A percentile compares a stretch with the other conserved stretches of the same genome.
These are phyloP conservation scores for Plectrocnemia conspersa DNA, from an alignment of 1,140 invertebrate genomes.

Conservation along the genomic window DNA sequence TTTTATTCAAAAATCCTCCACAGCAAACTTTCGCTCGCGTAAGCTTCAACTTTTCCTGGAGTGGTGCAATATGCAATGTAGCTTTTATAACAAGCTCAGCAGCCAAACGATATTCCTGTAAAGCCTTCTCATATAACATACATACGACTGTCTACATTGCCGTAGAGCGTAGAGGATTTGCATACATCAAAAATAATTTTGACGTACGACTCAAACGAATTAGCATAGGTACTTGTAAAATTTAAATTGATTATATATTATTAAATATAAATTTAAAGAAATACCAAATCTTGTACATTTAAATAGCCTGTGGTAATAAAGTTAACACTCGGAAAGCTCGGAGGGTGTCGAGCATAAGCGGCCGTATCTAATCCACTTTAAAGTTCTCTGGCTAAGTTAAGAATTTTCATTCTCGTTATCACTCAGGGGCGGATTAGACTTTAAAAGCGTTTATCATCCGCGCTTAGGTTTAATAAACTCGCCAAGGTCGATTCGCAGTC, in stretches of 20 bases:
- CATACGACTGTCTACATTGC: conserved; percentile 5
- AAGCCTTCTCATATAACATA: conserved; percentile 13
- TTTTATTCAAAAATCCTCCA: conserved; percentile 34
- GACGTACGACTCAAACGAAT: too few species aligned
- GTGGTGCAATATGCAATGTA: conserved; percentile 27
- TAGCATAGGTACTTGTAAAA: too few species aligned
- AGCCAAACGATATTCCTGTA: conserved; percentile 8
- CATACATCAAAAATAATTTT: background rate
- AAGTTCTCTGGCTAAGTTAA: conserved; percentile 5
- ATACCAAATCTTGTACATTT: too few species aligned
- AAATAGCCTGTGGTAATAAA: conserved; percentile 11
- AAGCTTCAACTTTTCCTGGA: conserved; percentile 16
- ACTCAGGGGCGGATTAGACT: conserved; percentile 12
- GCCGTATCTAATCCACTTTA: conserved; percentile 20
- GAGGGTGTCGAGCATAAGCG: conserved; percentile 1
- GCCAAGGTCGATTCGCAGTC: too few species aligned
- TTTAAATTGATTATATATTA: too few species aligned
- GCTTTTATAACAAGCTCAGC: conserved; percentile 18
- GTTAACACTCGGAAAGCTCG: conserved; percentile 7
- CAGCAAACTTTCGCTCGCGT: conserved; percentile 26
- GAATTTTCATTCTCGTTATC: conserved; percentile 21
- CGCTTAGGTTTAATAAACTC: too few species aligned
- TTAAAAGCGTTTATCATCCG: too few species aligned
- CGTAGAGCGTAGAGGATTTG: conserved; percentile 3
- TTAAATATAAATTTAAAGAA: too few species aligned